These are phyloP conservation scores for Drosophila nannoptera DNA, from an alignment of 1,140 invertebrate genomes.

Conservation along the genomic window DNA sequence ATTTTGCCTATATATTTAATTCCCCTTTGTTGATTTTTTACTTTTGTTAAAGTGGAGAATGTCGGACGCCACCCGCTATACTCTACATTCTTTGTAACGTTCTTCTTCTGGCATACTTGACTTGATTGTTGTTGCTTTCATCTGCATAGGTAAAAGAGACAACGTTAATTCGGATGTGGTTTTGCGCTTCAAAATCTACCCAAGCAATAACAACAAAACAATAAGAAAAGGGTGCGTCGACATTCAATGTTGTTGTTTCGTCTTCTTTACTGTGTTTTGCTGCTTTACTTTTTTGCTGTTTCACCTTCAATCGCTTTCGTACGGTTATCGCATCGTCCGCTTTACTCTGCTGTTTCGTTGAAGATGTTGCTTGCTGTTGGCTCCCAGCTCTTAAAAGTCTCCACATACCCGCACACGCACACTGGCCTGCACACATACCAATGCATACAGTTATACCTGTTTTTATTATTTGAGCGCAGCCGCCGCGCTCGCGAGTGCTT, in stretches of 20 bases:
- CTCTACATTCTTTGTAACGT: slow-evolving; percentile 24
- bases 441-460: slow-evolving; percentile 66
- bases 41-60: slow-evolving; percentile 27
- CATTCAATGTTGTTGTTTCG: slow-evolving; percentile 51
- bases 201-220: slow-evolving; percentile 33
- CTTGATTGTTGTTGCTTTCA: slow-evolving; percentile 22
- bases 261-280: slow-evolving; percentile 52
- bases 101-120: slow-evolving; percentile 17
- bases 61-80: slow-evolving; percentile 62
- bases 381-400: slow-evolving; percentile 44
- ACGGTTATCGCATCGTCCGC: slow-evolving; percentile 64
- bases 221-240: slow-evolving; percentile 74
- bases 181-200: slow-evolving; percentile 60
- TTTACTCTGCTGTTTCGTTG: slow-evolving; percentile 64
- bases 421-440: slow-evolving; percentile 28
- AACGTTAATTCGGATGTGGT: slow-evolving; percentile 67
- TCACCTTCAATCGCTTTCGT: slow-evolving; percentile 61
- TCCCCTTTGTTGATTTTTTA: slow-evolving; percentile 9
- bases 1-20: slow-evolving; percentile 37
- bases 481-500: slow-evolving; percentile 25
- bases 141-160: slow-evolving; percentile 42
- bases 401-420: slow-evolving; percentile 31
- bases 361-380: slow-evolving; percentile 47
- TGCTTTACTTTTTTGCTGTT: slow-evolving; percentile 71
- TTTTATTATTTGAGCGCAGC: slow-evolving; percentile 43